Evolutionary conservation across 2,888 invertebrate genomes (phyloP).

Genomic region (Acrocyrtus sp.): DNA sequence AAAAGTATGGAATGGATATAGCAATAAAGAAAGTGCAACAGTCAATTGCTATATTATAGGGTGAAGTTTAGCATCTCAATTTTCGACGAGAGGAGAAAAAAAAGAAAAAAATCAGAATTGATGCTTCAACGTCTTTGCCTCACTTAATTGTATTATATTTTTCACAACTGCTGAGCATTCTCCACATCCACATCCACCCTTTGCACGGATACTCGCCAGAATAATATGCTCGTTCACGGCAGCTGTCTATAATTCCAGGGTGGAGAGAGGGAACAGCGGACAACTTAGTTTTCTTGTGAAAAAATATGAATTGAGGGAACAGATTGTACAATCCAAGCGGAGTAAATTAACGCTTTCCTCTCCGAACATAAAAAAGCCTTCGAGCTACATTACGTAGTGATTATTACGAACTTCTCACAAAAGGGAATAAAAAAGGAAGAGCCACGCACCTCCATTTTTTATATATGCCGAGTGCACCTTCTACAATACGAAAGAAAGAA

Average conservation of each 20-base stretch:
- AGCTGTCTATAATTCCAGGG: conserved; percentile 37
- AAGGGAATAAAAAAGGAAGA: too few relatives aligned
- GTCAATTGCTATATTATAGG: conserved; percentile 29
- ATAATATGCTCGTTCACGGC: conserved; percentile 18
- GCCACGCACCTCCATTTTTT: too few relatives aligned
- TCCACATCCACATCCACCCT: conserved; percentile 1
- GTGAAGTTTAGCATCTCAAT: conserved; percentile 42
- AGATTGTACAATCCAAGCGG: conserved; percentile 42
- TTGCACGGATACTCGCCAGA: background rate
- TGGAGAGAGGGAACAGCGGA: too few relatives aligned
- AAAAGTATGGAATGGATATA: background rate
- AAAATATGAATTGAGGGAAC: conserved; percentile 49
- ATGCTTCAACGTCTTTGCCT: conserved; percentile 47
- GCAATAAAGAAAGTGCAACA: conserved; percentile 19
- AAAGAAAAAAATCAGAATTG: too few relatives aligned
- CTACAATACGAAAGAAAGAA: too few relatives aligned
- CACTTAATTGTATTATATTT: conserved; percentile 48
- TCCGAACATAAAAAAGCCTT: conserved; percentile 36
- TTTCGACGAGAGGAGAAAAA: conserved; percentile 35
- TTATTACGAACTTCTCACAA: background rate
- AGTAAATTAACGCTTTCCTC: conserved; percentile 49
- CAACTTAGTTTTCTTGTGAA: conserved; percentile 36
- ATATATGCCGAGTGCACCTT: too few relatives aligned
- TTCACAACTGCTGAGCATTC: conserved; percentile 37
- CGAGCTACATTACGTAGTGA: conserved; percentile 23